Conservation (phyloP, 2,113 vertebrate species). For the Lathamus discolor region DNA sequence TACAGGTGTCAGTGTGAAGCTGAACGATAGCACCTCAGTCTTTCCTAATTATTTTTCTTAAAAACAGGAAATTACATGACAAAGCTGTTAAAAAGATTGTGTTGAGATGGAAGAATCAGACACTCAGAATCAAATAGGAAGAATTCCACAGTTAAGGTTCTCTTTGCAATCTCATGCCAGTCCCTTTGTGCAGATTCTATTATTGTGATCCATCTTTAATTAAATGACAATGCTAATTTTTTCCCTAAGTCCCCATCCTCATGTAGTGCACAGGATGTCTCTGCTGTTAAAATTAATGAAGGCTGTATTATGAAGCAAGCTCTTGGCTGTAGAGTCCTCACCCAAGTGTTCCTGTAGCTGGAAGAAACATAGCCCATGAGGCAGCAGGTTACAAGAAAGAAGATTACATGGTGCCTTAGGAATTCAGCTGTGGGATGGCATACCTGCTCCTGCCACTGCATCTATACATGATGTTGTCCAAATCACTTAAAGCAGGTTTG, state of each 20-base stretch:
- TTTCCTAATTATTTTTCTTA: not conserved
- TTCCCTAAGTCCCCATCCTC: slow-evolving; percentile 38
- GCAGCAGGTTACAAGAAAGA: not conserved
- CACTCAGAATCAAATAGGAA: not conserved
- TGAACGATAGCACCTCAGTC: not conserved
- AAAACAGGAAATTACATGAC: not conserved
- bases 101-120: not conserved
- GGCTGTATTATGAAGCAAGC: not conserved
- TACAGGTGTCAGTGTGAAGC: not conserved
- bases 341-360: not conserved
- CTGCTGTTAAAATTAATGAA: slow-evolving; percentile 46
- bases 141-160: not conserved
- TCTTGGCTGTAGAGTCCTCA: not conserved
- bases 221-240: slow-evolving; percentile 48
- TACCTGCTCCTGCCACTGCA: not conserved
- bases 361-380: not conserved
- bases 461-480: not conserved
- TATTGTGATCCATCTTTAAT: slow-evolving; percentile 54
- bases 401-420: not conserved
- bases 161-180: not conserved
- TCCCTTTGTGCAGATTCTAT: slow-evolving; percentile 15
- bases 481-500: not conserved
- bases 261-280: slow-evolving; percentile 14
- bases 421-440: not conserved
- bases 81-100: not conserved